Conservation (phyloP, 2,888 invertebrate species). For the Eristalinus sepulchralis region DNA sequence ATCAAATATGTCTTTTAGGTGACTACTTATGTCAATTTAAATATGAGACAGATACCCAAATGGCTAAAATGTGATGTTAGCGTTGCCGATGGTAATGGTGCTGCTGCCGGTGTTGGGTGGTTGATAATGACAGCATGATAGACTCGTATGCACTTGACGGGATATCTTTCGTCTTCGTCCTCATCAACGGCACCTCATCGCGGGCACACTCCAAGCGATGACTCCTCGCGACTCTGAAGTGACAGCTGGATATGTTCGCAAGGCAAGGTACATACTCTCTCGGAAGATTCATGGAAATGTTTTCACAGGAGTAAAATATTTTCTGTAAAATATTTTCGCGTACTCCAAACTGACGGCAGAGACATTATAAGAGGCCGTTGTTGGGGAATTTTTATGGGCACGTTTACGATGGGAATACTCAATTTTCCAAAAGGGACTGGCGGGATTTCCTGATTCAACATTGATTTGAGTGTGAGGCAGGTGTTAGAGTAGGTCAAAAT, state of each 20-base stretch:
- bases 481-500: conserved; percentile 18
- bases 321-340: conserved; percentile 46
- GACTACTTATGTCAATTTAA: conserved; percentile 66
- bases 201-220: conserved; percentile 21
- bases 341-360: conserved; percentile 3
- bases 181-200: conserved; percentile 24
- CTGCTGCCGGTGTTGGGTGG: conserved; percentile 14
- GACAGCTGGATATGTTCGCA: conserved; percentile 46
- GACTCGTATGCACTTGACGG: conserved; percentile 42
- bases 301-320: conserved; percentile 33
- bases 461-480: neutral
- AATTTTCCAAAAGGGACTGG: neutral
- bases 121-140: conserved; percentile 41
- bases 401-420: conserved; percentile 32
- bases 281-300: conserved; percentile 44
- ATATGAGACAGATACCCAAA: conserved; percentile 54
- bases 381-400: conserved; percentile 19
- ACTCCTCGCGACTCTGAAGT: conserved; percentile 28
- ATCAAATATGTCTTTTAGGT: conserved; percentile 61
- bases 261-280: neutral
- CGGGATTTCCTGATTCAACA: conserved; percentile 17
- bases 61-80: conserved; percentile 14
- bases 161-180: conserved; percentile 43
- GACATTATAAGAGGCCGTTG: conserved; percentile 10
- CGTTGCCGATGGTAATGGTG: conserved; percentile 12